phyloP scores from a whole-genome alignment of 1,140 invertebrate species.

The Trachymyrmex septentrionalis region DNA sequence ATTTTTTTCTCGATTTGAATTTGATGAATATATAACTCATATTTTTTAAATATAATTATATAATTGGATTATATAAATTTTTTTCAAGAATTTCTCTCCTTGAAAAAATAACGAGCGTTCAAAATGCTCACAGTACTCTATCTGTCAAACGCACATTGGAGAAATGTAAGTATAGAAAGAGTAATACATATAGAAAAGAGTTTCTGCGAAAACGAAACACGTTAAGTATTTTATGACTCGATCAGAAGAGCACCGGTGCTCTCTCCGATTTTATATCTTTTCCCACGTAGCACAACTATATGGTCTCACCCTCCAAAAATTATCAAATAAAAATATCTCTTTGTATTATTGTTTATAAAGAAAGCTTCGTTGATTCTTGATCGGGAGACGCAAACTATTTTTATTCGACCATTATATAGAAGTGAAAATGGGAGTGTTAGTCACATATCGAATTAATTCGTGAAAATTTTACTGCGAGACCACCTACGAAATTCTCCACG shows the following conservation, averaged over 20 bases:
- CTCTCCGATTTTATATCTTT: not conserved
- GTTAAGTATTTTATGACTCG: conserved; percentile 79
- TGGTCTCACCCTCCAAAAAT: not conserved
- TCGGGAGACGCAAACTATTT: not conserved
- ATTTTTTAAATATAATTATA: not conserved
- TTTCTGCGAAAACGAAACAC: conserved; percentile 72
- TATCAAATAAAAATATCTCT: not conserved
- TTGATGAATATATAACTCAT: not conserved
- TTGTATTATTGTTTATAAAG: not conserved
- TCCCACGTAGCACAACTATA: not conserved
- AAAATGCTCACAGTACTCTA: not conserved
- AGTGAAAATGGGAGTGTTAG: conserved; percentile 15
- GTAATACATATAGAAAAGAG: conserved; percentile 57
- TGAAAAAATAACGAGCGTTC: not conserved
- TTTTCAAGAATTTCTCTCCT: not conserved
- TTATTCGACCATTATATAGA: not conserved
- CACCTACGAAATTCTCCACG: conserved; percentile 57
- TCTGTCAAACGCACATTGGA: not conserved
- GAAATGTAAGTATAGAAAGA: not conserved
- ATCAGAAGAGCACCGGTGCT: conserved; percentile 11
- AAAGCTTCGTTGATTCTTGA: not conserved
- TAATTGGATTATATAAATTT: not conserved
- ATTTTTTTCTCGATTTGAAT: not conserved
- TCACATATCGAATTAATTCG: conserved; percentile 51
- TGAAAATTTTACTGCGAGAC: conserved; percentile 43